Evolutionary conservation across 1,140 invertebrate species (phyloP), one percentile per base, ranked within the genome.

Genomic region (Venustaconcha ellipsiformis): DNA sequence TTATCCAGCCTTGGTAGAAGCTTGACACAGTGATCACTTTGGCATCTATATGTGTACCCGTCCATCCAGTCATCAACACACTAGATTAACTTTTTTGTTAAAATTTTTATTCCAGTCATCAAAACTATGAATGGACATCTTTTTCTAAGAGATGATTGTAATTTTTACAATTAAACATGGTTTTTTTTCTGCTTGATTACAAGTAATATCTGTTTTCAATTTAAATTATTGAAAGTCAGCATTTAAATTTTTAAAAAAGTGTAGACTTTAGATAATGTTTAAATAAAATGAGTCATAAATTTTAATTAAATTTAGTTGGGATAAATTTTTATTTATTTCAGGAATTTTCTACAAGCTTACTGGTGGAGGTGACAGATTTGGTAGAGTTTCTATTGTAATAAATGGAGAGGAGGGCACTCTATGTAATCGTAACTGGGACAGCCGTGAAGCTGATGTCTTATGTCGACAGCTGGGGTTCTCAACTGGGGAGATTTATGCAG

Each of bases 331-430:
- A 1, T 20, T 30, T 70, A 0, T 62, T 57, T 15, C 57, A 76
- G 67, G 66, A 64, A 56, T 71, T 57, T 67, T 60, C 8, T 72
- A 70, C 23, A 58, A 63, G 59, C 71, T 77, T 58, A 18, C 57
- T 67, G 64, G 65, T 65, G 74, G 78, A 26, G 60, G 70, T 76
- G 56, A 70, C 14, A 70, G 85, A 71, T 77, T 71, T 82, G 85
- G 83, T 15, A 76, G 83, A 37, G 81, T 85, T 18, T 82, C 85
- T 67, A 73, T 86, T 30, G 70, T 70, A 14, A 79, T 83, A 13
- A 79, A 85, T 68, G 81, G 78, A 15, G 66, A 80, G 15, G 81
- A 82, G 78, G 82, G 84, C 17, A 84, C 78, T 23, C 78, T 86
- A 8, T 86, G 85, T 68, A 82, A 80, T 18, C 62, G 68, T 2